Base-by-base conservation (phyloP, 1,140 invertebrate genomes). In the Wasmannia auropunctata region DNA sequence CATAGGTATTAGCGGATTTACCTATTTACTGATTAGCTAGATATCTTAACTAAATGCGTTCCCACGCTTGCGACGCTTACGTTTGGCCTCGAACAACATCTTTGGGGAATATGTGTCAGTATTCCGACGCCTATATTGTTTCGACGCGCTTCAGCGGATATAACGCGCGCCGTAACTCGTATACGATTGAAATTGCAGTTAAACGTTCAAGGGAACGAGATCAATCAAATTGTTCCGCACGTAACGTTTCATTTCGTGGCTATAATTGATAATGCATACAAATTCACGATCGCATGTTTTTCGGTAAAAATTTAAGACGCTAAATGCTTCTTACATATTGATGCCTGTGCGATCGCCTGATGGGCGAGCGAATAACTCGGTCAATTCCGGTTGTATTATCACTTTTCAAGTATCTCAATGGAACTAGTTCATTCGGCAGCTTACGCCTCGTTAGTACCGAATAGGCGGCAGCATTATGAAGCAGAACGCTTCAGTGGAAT, bases 371-470 rank as follows among this genome's bases (percentile, higher is more conserved):
- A 86, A 56, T 77, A 83, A 83, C 88, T 87, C 76, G 63, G 76
- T 76, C 87, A 86, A 89, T 89, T 85, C 65, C 76, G 72, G 49
- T 63, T 86, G 79, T 85, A 89, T 89, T 69, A 80, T 80, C 75
- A 89, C 77, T 89, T 89, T 89, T 89, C 87, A 88, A 86, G 87
- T 88, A 69, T 86, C 88, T 89, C 88, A 89, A 89, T 89, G 54
- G 85, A 65, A 81, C 87, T 86, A 86, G 87, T 89, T 89, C 76
- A 89, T 84, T 72, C 87, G 88, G 70, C 49, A 86, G 88, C 85
- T 89, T 86, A 89, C 72, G 77, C 84, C 70, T 89, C 70, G 88
- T 89, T 89, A 86, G 56, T 65, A 54, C 63, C 86, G 87, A 88
- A 89, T 89, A 85, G 84, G 77, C 69, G 67, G 65, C 49, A 28